Evolutionary conservation across 2,797 vertebrate species (phyloP).

Genomic region (Scyliorhinus canicula): DNA sequence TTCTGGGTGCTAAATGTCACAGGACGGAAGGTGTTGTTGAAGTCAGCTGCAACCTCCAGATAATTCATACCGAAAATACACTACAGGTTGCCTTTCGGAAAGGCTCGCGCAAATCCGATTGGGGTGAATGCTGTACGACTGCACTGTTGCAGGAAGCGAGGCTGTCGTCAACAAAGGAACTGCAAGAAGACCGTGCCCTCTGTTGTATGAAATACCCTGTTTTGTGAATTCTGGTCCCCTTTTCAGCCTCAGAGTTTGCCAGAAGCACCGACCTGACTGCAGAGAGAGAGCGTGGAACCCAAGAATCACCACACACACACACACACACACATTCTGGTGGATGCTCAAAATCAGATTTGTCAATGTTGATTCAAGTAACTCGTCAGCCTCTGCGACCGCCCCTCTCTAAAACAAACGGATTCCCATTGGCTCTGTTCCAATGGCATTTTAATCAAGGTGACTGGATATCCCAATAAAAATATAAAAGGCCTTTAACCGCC

Average conservation of each 20-base stretch:
- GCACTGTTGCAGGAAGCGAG: neutral
- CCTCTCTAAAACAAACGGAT: too few species aligned
- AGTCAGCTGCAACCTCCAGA: too few species aligned
- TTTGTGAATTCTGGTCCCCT: neutral
- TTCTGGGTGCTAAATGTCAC: neutral
- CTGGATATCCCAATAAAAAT: neutral
- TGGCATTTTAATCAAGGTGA: neutral
- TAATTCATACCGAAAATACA: too few species aligned
- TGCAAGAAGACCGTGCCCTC: neutral
- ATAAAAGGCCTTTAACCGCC: neutral
- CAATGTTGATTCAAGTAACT: neutral
- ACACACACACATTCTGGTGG: neutral
- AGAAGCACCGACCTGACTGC: too few species aligned
- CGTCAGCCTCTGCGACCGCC: neutral
- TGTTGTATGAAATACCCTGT: too few species aligned
- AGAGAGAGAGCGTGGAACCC: too few species aligned
- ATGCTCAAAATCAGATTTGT: neutral
- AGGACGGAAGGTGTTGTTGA: too few species aligned
- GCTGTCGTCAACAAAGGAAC: too few species aligned
- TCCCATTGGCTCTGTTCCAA: neutral
- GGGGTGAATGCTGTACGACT: neutral
- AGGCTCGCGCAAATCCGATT: neutral
- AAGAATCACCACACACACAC: neutral
- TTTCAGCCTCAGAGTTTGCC: neutral
- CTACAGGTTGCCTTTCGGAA: too few species aligned